Conservation (phyloP, 2,888 invertebrate genomes). For the Rhyacophila evoluta region DNA sequence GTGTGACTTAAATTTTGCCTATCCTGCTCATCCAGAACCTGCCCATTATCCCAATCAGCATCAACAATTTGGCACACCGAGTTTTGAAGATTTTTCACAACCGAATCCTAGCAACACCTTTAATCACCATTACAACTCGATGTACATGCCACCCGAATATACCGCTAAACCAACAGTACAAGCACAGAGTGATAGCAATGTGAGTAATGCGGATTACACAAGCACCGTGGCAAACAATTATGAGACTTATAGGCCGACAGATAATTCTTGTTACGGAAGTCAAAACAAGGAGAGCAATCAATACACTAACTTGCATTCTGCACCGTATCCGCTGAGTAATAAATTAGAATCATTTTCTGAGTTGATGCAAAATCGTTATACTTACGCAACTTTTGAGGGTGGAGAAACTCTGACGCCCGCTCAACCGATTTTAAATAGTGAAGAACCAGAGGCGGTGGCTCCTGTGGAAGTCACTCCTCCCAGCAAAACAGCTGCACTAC, state of each 20-base stretch:
- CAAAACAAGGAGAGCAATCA: constrained; percentile 69
- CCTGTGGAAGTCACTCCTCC: constrained; percentile 56
- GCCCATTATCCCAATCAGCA: constrained; percentile 66
- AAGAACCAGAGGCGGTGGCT: constrained; percentile 57
- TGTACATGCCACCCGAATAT: constrained; percentile 65
- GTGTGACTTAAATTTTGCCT: constrained; percentile 66
- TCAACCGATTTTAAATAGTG: constrained; percentile 43
- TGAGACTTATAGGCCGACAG: constrained; percentile 61
- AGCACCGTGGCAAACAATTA: constrained; percentile 55
- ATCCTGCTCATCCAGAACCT: constrained; percentile 60
- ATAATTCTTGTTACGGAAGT: constrained; percentile 63
- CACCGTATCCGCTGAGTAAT: constrained; percentile 72
- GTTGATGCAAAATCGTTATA: constrained; percentile 71
- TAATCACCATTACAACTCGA: constrained; percentile 68
- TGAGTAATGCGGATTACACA: constrained; percentile 60
- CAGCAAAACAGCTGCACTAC: neutral
- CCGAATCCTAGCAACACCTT: constrained; percentile 68
- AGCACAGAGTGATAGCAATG: constrained; percentile 56
- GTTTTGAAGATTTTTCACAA: constrained; percentile 70
- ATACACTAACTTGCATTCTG: constrained; percentile 77
- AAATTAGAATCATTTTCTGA: constrained; percentile 80
- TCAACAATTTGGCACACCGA: constrained; percentile 68
- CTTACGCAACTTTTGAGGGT: constrained; percentile 68
- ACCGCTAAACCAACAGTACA: constrained; percentile 59
- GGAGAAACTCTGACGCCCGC: neutral